Conservation (phyloP, 2,888 invertebrate genomes). For the Leuctra nigra region DNA sequence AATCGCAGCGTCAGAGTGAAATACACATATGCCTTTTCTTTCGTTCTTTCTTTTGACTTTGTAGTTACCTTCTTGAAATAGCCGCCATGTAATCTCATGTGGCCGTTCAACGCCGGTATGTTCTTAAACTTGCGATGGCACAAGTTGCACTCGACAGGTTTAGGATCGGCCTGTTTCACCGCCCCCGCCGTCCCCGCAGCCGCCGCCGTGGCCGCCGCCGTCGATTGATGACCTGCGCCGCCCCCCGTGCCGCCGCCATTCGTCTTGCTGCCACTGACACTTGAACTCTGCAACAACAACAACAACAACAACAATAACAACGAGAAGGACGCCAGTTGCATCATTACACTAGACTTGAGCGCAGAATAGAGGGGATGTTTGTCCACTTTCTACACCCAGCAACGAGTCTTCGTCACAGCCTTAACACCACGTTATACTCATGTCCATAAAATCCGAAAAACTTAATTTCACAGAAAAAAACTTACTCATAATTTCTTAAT, state of each 20-base stretch:
- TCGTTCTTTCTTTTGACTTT: too few relatives aligned
- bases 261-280: conserved; percentile 17
- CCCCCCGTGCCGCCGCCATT: neutral
- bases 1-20: too few relatives aligned
- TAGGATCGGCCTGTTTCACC: conserved; percentile 44
- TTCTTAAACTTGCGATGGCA: conserved; percentile 96
- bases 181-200: conserved; percentile 28
- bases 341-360: too few relatives aligned
- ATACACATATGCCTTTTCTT: too few relatives aligned
- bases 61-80: conserved; percentile 89
- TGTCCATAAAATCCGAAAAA: too few relatives aligned
- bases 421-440: too few relatives aligned
- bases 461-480: too few relatives aligned
- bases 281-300: conserved; percentile 22
- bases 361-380: too few relatives aligned
- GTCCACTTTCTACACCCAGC: too few relatives aligned
- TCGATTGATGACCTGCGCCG: conserved; percentile 25
- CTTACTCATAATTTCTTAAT: too few relatives aligned
- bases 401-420: too few relatives aligned
- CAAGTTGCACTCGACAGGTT: conserved; percentile 90
- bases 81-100: conserved; percentile 96
- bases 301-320: neutral
- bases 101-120: conserved; percentile 94
- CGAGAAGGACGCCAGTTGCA: too few relatives aligned
- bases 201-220: conserved; percentile 19